Conservation (phyloP, 2,797 vertebrate genomes). For the Hirundo rustica region DNA sequence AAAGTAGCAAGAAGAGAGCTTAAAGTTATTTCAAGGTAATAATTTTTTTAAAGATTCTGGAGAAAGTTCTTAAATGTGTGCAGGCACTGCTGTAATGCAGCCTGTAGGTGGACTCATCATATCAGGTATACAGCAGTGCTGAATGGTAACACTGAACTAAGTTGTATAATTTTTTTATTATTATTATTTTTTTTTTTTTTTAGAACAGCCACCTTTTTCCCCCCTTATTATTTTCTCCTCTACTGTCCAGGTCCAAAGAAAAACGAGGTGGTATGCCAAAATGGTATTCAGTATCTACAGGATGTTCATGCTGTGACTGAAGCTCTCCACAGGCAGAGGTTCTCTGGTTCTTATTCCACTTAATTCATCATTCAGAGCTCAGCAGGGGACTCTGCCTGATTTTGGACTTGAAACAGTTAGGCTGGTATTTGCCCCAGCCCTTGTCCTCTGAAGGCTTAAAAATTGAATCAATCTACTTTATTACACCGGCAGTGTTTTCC, state of each 20-base stretch:
- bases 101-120: slow-evolving; percentile 66
- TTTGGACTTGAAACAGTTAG: slow-evolving; percentile 61
- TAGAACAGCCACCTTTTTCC: neutral
- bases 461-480: slow-evolving; percentile 56
- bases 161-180: neutral
- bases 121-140: slow-evolving; percentile 10
- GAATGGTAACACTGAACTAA: neutral
- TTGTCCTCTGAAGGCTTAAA: slow-evolving; percentile 35
- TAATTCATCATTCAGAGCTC: slow-evolving; percentile 68
- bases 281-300: slow-evolving; percentile 65
- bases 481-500: neutral
- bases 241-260: slow-evolving; percentile 56
- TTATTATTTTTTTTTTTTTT: no score
- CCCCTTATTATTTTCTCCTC: slow-evolving; percentile 41
- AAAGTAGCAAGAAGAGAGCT: neutral
- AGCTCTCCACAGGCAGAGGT: slow-evolving; percentile 63
- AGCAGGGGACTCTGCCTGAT: slow-evolving; percentile 53
- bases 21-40: neutral
- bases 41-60: neutral
- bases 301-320: slow-evolving; percentile 69
- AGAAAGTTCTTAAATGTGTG: neutral
- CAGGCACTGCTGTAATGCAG: slow-evolving; percentile 15
- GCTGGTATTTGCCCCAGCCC: slow-evolving; percentile 46
- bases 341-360: slow-evolving; percentile 68
- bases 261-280: slow-evolving; percentile 65